Evolutionary conservation across 1,140 invertebrate genomes (phyloP).

Genomic region (Leptinotarsa defecta): DNA sequence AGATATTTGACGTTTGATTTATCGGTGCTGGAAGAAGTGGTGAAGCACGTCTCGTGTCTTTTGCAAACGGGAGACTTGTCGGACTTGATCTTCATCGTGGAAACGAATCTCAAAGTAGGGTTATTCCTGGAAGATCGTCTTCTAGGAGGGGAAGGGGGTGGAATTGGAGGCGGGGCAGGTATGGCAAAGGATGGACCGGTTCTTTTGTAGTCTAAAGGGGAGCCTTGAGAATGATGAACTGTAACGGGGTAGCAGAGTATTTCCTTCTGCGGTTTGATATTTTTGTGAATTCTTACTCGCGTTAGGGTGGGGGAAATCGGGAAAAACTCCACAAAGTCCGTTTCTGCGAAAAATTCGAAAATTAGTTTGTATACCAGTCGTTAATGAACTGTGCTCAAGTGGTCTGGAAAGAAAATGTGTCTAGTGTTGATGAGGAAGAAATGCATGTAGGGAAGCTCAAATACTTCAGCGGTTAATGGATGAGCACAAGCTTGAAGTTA

Average conservation of each 20-base stretch:
- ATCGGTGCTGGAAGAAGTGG: constrained; percentile 46
- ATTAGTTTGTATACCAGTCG: constrained; percentile 20
- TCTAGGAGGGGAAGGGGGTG: constrained; percentile 70
- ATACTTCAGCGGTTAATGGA: background rate
- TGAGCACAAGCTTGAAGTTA: background rate
- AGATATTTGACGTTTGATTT: constrained; percentile 63
- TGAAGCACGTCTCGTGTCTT: constrained; percentile 66
- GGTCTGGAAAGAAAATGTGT: constrained; percentile 16
- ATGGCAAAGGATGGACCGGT: constrained; percentile 59
- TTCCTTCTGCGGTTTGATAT: constrained; percentile 47
- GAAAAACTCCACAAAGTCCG: constrained; percentile 73
- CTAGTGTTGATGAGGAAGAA: constrained; percentile 9
- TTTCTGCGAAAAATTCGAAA: constrained; percentile 36
- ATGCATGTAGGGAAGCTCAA: constrained; percentile 11
- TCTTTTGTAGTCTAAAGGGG: constrained; percentile 61
- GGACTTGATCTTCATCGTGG: constrained; percentile 57
- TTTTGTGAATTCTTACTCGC: constrained; percentile 76
- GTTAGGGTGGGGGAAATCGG: constrained; percentile 79
- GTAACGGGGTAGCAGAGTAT: constrained; percentile 63
- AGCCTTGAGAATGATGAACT: constrained; percentile 53
- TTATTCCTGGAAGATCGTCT: constrained; percentile 75
- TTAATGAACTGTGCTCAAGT: constrained; percentile 18
- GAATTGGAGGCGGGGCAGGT: constrained; percentile 38
- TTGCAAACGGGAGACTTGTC: constrained; percentile 44
- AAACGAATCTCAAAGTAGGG: constrained; percentile 69